Conservation (phyloP, 2,797 vertebrate genomes). For the Schizothorax lantsangensis region DNA sequence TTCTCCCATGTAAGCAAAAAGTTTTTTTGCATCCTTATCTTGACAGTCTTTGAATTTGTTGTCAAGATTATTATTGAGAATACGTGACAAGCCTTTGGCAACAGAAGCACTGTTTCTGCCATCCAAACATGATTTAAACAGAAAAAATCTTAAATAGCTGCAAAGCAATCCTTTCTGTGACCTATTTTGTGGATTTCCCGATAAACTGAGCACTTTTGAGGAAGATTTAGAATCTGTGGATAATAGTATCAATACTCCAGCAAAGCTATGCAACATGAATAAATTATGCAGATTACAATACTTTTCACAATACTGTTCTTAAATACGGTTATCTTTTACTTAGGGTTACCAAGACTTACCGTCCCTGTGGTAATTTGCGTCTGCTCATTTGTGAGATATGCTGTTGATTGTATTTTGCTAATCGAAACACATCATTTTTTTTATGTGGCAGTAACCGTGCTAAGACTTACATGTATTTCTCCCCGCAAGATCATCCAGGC, state of each 20-base stretch:
- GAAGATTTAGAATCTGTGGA: neutral
- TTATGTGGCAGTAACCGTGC: neutral
- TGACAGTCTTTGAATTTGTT: neutral
- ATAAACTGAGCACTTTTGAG: neutral
- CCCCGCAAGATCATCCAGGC: neutral
- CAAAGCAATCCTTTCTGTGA: neutral
- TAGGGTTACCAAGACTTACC: too few relatives aligned
- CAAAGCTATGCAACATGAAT: neutral
- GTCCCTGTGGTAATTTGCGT: too few relatives aligned
- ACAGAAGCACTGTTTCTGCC: neutral
- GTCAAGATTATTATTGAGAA: neutral
- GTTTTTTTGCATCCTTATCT: neutral
- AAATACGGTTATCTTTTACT: neutral
- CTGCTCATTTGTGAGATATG: neutral
- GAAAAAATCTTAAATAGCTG: neutral
- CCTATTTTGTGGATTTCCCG: neutral
- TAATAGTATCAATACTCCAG: neutral
- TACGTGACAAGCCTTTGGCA: neutral
- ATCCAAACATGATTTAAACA: neutral
- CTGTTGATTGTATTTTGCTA: neutral
- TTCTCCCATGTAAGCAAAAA: neutral
- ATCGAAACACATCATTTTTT: neutral
- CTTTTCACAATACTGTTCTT: neutral
- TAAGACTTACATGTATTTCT: neutral
- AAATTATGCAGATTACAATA: neutral